Conservation (phyloP, 2,888 invertebrate genomes). For the Pinctada fucata region DNA sequence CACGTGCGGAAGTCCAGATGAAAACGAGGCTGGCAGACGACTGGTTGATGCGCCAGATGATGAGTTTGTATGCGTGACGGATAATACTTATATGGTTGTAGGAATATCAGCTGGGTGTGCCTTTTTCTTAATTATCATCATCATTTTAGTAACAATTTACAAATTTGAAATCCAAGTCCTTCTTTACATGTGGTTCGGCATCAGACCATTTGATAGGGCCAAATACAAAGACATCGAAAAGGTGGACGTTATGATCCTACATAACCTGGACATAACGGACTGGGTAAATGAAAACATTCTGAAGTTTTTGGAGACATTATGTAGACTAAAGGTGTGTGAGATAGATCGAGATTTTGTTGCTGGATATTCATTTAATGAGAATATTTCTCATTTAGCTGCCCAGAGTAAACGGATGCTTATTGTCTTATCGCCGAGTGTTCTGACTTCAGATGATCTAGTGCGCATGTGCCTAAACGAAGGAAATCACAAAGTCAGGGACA, state of each 20-base stretch:
- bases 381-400: background rate
- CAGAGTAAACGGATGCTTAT: constrained; percentile 18
- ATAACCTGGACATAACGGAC: background rate
- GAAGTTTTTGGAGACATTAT: background rate
- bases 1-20: constrained; percentile 30
- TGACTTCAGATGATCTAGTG: background rate
- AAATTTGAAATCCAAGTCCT: constrained; percentile 23
- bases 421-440: constrained; percentile 23
- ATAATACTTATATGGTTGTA: constrained; percentile 37
- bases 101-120: constrained; percentile 37
- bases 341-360: constrained; percentile 16
- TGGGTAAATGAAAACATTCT: constrained; percentile 26
- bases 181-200: constrained; percentile 10
- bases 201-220: constrained; percentile 19
- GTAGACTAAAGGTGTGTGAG: background rate
- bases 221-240: background rate
- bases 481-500: background rate
- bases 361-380: constrained; percentile 17
- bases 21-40: constrained; percentile 17
- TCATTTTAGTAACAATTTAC: constrained; percentile 18
- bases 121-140: constrained; percentile 18
- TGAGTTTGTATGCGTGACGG: constrained; percentile 31
- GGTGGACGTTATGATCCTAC: constrained; percentile 11
- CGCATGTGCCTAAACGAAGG: background rate
- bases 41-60: constrained; percentile 25